Evolutionary conservation across 2,113 vertebrate species (phyloP).

Genomic region (Leptosomus discolor): DNA sequence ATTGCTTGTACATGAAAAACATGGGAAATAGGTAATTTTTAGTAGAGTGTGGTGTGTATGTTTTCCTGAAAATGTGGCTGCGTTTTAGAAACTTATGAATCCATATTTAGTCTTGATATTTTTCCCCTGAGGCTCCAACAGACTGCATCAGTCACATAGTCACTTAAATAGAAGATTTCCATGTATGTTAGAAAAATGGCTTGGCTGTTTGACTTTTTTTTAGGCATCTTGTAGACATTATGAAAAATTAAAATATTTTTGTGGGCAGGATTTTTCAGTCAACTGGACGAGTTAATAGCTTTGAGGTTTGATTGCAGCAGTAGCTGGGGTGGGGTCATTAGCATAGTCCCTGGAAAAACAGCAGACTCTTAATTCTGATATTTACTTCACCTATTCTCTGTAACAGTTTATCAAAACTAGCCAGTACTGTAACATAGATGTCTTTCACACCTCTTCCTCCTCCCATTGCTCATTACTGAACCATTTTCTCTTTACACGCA

Average conservation of each 20-base stretch:
- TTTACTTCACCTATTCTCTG: neutral
- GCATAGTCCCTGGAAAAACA: neutral
- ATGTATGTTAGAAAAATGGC: neutral
- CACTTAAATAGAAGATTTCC: constrained; percentile 24
- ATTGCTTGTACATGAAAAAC: neutral
- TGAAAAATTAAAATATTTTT: constrained; percentile 62
- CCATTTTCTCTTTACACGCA: neutral
- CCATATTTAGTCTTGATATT: constrained; percentile 46
- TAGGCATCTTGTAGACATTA: constrained; percentile 10
- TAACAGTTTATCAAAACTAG: constrained; percentile 26
- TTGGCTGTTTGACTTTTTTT: neutral
- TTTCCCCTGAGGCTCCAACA: constrained; percentile 10
- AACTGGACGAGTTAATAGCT: neutral
- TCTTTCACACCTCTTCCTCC: neutral
- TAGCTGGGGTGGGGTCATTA: neutral
- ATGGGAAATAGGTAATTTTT: constrained; percentile 3
- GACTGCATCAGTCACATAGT: neutral
- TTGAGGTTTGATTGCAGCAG: constrained; percentile 29
- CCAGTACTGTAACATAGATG: neutral
- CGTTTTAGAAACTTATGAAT: constrained; percentile 43
- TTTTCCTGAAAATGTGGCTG: constrained; percentile 30
- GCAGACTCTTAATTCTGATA: constrained; percentile 3
- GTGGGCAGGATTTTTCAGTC: neutral
- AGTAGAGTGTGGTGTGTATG: neutral
- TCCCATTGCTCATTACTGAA: neutral